A percentile compares a stretch with the other conserved stretches of the same genome.
These are phyloP conservation scores for Tetramorium bicarinatum DNA, from an alignment of 2,888 invertebrate genomes.

Conservation along the genomic window DNA sequence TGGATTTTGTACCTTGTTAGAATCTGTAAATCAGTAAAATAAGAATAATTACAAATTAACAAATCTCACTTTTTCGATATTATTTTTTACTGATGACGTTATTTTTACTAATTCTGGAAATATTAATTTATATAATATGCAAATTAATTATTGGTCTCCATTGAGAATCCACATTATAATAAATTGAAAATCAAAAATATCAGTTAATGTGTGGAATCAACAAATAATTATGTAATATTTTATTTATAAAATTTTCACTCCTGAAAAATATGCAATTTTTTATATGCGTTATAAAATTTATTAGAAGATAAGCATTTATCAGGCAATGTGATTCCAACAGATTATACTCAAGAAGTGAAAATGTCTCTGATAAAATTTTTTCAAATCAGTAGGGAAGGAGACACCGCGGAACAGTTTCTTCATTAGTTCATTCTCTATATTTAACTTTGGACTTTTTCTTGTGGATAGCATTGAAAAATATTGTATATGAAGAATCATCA, in stretches of 20 bases:
- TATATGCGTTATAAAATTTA: not conserved
- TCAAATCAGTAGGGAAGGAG: not conserved
- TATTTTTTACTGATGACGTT: not conserved
- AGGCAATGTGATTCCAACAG: not conserved
- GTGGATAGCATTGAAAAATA: not conserved
- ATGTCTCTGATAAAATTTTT: not conserved
- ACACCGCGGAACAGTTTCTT: not conserved
- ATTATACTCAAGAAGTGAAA: not conserved
- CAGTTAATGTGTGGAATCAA: not conserved
- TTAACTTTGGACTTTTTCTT: not conserved
- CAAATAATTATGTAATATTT: not conserved
- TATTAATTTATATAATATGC: not conserved
- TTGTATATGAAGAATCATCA: not conserved
- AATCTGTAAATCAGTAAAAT: not conserved
- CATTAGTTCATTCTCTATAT: not conserved
- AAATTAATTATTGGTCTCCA: not conserved
- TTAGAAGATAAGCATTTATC: not conserved
- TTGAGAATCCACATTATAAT: not conserved
- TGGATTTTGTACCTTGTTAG: not conserved
- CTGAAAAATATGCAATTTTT: not conserved
- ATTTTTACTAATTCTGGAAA: not conserved
- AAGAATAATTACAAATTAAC: not conserved
- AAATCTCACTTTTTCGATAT: not conserved
- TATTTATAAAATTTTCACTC: not conserved
- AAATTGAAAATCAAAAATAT: not conserved